Base-by-base conservation (phyloP, 2,113 vertebrate species). In the Chaenocephalus aceratus region DNA sequence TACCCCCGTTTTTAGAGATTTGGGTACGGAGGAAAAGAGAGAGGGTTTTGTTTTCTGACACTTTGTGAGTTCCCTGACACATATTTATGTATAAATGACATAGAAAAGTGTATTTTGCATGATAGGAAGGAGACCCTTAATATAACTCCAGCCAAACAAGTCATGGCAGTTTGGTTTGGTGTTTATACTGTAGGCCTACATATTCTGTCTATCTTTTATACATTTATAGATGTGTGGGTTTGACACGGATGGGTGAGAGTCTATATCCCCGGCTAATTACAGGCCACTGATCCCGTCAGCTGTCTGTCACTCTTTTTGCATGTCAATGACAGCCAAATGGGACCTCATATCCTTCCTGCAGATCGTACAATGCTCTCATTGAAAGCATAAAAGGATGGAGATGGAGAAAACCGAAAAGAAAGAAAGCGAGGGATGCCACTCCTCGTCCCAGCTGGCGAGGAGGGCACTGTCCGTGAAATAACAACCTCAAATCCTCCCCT, bases 241-340 rank as follows among this genome's bases (percentile, higher is more conserved):
- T 53, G 45, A 79, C 80, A 69, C 65, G 1, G 30, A 56, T 3
- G 65, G 49, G 74, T 70, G 69, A 71, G 80, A 75, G 77, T 70
- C 82, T 53, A 6, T 41, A 72, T 76, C 61, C 84, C 74, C 92
- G 90, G 95, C 93, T 96, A 95, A 96, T 95, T 91, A 87, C 91
- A 91, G 91, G 79, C 91, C 95, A 88, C 95, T 91, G 90, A 89
- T 89, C 87, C 65, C 71, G 36, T 92, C 96, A 96, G 95, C 96
- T 96, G 95, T 95, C 96, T 96, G 95, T 95, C 95, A 89, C 80
- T 86, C 96, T 95, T 94, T 96, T 94, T 95, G 95, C 94, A 96
- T 96, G 95, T 94, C 95, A 97, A 96, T 95, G 93, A 95, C 92
- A 93, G 94, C 94, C 95, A 95, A 95, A 95, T 92, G 94, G 94